Evolutionary conservation across 2,797 vertebrate genomes (phyloP).

Genomic region (Furcifer pardalis): DNA sequence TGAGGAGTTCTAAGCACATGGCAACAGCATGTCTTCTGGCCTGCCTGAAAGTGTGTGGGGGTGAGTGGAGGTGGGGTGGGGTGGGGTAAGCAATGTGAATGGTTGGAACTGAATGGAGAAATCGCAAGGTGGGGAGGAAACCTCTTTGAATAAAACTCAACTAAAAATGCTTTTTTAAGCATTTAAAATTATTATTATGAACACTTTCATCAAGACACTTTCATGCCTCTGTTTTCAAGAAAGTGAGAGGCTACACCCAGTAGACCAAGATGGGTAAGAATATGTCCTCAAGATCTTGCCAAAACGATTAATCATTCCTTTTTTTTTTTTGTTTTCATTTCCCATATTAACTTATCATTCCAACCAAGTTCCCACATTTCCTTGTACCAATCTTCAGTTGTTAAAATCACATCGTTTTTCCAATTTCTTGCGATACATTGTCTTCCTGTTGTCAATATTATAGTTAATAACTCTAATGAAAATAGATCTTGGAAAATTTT

Average conservation of each 20-base stretch:
- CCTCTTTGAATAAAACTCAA: neutral
- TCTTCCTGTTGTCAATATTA: no score
- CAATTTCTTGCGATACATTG: no score
- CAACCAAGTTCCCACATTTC: no score
- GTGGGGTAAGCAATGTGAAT: constrained; percentile 48
- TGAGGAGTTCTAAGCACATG: constrained; percentile 5
- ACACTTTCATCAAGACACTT: neutral
- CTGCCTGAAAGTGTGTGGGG: no score
- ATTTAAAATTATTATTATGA: neutral
- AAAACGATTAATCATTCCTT: no score
- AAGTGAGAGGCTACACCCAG: neutral
- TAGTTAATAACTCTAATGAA: no score
- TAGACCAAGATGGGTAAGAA: neutral
- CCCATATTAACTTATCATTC: no score
- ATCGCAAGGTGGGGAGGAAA: constrained; percentile 25
- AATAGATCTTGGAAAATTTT: no score
- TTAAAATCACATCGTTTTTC: no score
- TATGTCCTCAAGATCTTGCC: neutral
- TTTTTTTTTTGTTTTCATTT: no score
- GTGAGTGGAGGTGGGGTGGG: no score
- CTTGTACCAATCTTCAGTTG: no score
- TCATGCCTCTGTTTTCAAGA: neutral
- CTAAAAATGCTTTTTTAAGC: neutral
- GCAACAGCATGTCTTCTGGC: constrained; percentile 29
- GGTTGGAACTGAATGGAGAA: constrained; percentile 51